These are phyloP conservation scores for Nematostella vectensis DNA, from an alignment of 92 coral and sea anemone species.

Conservation along the genomic window DNA sequence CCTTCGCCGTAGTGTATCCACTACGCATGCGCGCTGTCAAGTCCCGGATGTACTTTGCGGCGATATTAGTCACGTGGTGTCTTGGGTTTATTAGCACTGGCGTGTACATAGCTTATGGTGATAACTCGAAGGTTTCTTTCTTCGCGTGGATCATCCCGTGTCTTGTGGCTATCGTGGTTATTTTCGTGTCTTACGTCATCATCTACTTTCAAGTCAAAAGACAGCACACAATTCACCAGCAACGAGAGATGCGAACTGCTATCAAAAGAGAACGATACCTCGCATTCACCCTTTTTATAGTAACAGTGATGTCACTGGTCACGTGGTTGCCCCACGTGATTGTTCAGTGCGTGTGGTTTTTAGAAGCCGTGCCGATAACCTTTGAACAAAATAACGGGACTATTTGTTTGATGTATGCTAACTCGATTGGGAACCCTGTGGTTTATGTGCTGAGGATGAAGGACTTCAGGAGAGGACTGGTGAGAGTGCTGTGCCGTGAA, in stretches of 20 bases:
- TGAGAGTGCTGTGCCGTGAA: neutral
- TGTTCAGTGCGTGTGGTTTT: neutral
- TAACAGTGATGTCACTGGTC: neutral
- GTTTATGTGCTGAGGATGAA: neutral
- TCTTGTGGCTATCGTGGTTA: neutral
- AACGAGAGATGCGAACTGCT: neutral
- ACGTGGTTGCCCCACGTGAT: neutral
- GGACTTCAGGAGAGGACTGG: neutral
- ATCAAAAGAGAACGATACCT: neutral
- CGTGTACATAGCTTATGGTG: neutral
- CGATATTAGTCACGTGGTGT: neutral
- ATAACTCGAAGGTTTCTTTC: neutral
- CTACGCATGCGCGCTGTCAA: neutral
- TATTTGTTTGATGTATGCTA: neutral
- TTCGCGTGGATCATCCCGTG: neutral
- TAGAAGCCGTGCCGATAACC: neutral
- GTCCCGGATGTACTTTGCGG: neutral
- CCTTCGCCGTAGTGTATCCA: neutral
- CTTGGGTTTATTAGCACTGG: neutral
- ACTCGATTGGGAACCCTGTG: slow-evolving; percentile 1
- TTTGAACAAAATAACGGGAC: neutral
- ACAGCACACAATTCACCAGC: neutral
- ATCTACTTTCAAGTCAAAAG: neutral
- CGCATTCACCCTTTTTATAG: neutral
- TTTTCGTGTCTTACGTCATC: neutral